phyloP scores from a whole-genome alignment of 1,140 invertebrate species.

The Brachionus koreanus region DNA sequence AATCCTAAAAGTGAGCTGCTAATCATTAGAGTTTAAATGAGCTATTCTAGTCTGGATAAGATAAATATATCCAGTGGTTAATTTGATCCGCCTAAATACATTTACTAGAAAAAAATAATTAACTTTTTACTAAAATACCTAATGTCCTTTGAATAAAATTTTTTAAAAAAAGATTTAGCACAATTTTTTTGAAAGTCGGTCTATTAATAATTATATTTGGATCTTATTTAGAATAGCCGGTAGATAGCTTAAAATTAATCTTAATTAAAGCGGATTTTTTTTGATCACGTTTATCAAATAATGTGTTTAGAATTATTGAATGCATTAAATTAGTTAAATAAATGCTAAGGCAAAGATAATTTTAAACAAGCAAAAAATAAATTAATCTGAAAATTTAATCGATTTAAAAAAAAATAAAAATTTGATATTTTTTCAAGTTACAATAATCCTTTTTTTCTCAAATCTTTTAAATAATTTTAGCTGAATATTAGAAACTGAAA shows the following conservation, averaged over 20 bases:
- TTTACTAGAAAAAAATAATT: not conserved
- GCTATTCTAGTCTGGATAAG: not conserved
- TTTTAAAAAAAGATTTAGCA: not conserved
- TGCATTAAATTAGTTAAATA: not conserved
- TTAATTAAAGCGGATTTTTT: not conserved
- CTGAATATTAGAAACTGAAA: too few species aligned
- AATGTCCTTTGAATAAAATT: not conserved
- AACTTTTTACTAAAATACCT: not conserved
- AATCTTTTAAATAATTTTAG: too few species aligned
- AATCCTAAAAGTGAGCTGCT: not conserved
- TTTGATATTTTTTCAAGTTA: too few species aligned
- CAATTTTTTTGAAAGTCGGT: not conserved
- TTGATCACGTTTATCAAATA: not conserved
- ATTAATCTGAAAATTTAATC: not conserved
- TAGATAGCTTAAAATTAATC: not conserved
- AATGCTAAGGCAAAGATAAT: not conserved
- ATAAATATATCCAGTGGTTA: not conserved
- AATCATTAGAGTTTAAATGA: not conserved
- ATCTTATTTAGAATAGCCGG: not conserved
- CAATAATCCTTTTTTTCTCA: too few species aligned
- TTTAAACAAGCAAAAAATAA: not conserved
- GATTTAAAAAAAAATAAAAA: too few species aligned
- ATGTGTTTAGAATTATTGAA: not conserved
- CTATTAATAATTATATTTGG: not conserved
- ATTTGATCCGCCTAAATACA: not conserved